Percentiles rank a stretch among this genome's conserved stretches.
phyloP scores from a whole-genome alignment of 2,888 invertebrate genomes.

The Chironomus tentans region DNA sequence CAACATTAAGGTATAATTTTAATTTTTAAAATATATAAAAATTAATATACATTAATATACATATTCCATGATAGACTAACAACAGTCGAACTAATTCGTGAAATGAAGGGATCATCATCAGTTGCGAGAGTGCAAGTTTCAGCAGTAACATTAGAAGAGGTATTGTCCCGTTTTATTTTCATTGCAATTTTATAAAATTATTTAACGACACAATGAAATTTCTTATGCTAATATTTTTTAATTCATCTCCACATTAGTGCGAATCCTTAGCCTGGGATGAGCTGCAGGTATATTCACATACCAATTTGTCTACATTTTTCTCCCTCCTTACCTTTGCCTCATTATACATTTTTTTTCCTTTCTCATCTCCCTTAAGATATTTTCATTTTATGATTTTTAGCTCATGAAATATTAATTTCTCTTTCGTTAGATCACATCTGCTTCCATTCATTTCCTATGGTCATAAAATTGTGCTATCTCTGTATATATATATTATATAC shows the following conservation, averaged over 20 bases:
- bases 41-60: conserved; percentile 33
- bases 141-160: conserved; percentile 64
- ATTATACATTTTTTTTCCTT: conserved; percentile 9
- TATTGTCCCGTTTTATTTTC: not conserved
- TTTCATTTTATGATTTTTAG: conserved; percentile 18
- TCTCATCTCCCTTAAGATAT: not conserved
- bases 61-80: conserved; percentile 55
- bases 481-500: not conserved
- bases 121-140: conserved; percentile 59
- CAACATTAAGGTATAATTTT: conserved; percentile 38
- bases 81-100: conserved; percentile 62
- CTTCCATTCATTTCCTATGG: conserved; percentile 15
- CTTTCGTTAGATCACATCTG: conserved; percentile 19
- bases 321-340: conserved; percentile 29
- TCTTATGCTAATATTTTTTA: not conserved
- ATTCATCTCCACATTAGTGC: conserved; percentile 42
- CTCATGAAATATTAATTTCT: conserved; percentile 25
- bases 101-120: conserved; percentile 58
- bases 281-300: conserved; percentile 61
- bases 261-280: conserved; percentile 87
- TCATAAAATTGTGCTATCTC: conserved; percentile 1
- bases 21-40: conserved; percentile 37
- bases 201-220: not conserved
- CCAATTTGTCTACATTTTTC: conserved; percentile 31
- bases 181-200: not conserved